These are phyloP conservation scores for Diorhabda carinulata DNA, from an alignment of 1,140 invertebrate species.

Conservation along the genomic window DNA sequence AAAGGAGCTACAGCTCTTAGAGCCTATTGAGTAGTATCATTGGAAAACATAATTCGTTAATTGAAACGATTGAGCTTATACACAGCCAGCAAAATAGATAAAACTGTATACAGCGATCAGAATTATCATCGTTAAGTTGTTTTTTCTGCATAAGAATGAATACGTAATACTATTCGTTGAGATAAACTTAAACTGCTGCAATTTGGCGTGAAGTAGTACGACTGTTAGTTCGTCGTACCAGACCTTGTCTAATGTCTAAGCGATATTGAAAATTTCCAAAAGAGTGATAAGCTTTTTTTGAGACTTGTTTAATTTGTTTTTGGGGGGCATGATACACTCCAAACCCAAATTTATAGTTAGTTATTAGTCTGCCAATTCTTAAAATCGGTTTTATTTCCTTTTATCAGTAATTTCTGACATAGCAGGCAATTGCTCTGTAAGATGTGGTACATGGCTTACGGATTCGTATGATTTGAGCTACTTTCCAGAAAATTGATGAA, in stretches of 20 bases:
- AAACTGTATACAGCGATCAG: too few species aligned
- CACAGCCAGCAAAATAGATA: too few species aligned
- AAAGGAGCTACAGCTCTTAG: too few species aligned
- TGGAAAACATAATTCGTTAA: too few species aligned
- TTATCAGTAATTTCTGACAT: neutral
- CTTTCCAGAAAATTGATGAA: neutral
- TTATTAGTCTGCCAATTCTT: neutral
- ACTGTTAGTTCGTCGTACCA: neutral
- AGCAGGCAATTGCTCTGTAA: neutral
- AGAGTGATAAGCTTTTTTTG: neutral
- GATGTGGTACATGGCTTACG: neutral
- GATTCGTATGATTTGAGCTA: neutral
- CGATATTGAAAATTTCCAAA: neutral
- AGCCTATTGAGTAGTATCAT: too few species aligned
- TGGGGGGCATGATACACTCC: neutral
- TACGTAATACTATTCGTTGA: too few species aligned
- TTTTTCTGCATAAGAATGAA: too few species aligned
- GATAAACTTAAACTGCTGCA: too few species aligned
- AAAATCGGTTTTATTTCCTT: neutral
- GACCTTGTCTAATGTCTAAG: neutral
- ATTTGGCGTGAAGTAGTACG: too few species aligned
- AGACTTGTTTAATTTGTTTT: neutral
- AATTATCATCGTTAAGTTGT: too few species aligned
- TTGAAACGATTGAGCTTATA: too few species aligned
- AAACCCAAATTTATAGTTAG: neutral